Evolutionary conservation across 1,140 invertebrate species (phyloP).

Genomic region (Acromyrmex echinatior): DNA sequence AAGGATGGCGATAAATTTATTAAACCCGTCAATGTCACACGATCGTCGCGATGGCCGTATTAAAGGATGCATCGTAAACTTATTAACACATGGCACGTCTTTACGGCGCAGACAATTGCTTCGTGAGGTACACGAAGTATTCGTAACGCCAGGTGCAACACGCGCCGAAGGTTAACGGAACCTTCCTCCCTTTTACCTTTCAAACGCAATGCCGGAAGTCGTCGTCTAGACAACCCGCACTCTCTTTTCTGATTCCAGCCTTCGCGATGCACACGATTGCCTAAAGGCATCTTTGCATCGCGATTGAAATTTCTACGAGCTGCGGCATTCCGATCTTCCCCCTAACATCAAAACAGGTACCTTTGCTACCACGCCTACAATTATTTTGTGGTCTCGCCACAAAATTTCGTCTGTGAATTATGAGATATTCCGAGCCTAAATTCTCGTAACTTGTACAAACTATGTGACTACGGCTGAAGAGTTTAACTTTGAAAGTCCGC

Average conservation of each 20-base stretch:
- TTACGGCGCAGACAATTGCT: background rate
- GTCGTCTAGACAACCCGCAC: slow-evolving; percentile 27
- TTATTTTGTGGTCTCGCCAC: background rate
- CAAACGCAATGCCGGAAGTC: slow-evolving; percentile 9
- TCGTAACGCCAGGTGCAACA: slow-evolving; percentile 17
- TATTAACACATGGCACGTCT: background rate
- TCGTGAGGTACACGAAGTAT: background rate
- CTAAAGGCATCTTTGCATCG: background rate
- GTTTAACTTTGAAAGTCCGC: background rate
- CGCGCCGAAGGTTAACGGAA: background rate
- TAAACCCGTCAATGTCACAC: background rate
- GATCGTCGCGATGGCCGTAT: too few relatives aligned
- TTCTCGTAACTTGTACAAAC: background rate
- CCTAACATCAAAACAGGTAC: background rate
- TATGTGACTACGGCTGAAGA: background rate
- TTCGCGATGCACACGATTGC: slow-evolving; percentile 1
- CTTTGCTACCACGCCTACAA: background rate
- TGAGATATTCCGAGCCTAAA: background rate
- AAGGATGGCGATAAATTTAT: slow-evolving; percentile 9
- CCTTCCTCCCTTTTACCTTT: background rate
- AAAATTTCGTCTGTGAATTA: background rate
- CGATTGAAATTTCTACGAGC: slow-evolving; percentile 56
- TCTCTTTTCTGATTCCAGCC: slow-evolving; percentile 63
- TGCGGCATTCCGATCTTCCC: background rate
- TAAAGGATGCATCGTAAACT: background rate